These are phyloP conservation scores for Chiridota heheva DNA, from an alignment of 35 echinoderm and acorn worm species.

Conservation along the genomic window DNA sequence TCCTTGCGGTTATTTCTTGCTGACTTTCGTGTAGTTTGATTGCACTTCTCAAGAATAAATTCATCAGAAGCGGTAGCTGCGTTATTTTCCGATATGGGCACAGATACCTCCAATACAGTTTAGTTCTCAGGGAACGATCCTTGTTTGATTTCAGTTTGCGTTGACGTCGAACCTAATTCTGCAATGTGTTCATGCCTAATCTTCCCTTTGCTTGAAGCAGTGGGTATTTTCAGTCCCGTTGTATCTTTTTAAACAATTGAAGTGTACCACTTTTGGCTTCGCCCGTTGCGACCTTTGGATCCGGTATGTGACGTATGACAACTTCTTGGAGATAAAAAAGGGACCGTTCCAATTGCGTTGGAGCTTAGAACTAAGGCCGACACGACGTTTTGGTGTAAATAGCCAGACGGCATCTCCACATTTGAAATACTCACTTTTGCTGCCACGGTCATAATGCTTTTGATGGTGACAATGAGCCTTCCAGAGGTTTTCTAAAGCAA, in stretches of 20 bases:
- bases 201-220: neutral
- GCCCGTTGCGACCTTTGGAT: constrained; percentile 1
- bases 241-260: constrained; percentile 11
- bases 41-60: too few relatives aligned
- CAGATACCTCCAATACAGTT: too few relatives aligned
- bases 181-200: too few relatives aligned
- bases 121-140: too few relatives aligned
- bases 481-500: neutral
- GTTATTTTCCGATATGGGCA: too few relatives aligned
- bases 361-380: neutral
- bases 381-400: neutral
- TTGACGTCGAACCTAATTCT: too few relatives aligned
- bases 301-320: constrained; percentile 26
- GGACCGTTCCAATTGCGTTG: constrained; percentile 5
- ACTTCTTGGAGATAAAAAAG: neutral
- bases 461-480: neutral
- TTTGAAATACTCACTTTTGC: neutral
- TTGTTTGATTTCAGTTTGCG: too few relatives aligned
- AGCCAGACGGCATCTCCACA: neutral
- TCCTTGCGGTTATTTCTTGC: too few relatives aligned
- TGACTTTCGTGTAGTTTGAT: too few relatives aligned
- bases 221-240: neutral
- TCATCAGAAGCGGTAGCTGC: too few relatives aligned
- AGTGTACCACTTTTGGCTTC: constrained; percentile 19
- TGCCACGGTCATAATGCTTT: neutral